Evolutionary conservation across 2,888 invertebrate genomes (phyloP).

Genomic region (Endotricha flammealis): DNA sequence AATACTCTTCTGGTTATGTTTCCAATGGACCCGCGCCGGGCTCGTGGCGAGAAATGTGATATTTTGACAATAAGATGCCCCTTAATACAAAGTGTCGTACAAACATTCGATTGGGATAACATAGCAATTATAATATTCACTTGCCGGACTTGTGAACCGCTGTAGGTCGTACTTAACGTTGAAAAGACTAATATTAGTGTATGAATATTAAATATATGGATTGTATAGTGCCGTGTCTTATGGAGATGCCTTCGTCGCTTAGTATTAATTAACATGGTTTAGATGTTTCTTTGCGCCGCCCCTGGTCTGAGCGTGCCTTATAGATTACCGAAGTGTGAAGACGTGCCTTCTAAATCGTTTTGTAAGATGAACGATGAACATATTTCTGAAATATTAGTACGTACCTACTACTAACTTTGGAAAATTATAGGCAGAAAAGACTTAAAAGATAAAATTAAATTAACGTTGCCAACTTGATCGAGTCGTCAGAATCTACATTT

Average conservation of each 20-base stretch:
- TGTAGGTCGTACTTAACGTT: slow-evolving; percentile 60
- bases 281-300: slow-evolving; percentile 37
- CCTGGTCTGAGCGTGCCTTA: slow-evolving; percentile 26
- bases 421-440: too few relatives aligned
- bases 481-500: not conserved
- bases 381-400: too few relatives aligned
- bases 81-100: slow-evolving; percentile 32
- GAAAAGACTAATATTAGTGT: slow-evolving; percentile 53
- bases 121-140: slow-evolving; percentile 1
- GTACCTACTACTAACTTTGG: too few relatives aligned
- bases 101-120: slow-evolving; percentile 31
- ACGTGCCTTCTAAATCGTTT: too few relatives aligned
- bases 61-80: slow-evolving; percentile 64
- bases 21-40: not conserved
- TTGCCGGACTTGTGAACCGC: slow-evolving; percentile 6
- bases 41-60: slow-evolving; percentile 46
- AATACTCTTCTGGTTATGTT: slow-evolving; percentile 24
- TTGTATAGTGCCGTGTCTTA: slow-evolving; percentile 42
- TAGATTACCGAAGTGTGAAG: too few relatives aligned
- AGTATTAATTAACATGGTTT: slow-evolving; percentile 61
- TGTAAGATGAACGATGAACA: too few relatives aligned
- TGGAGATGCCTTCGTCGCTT: slow-evolving; percentile 55
- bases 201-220: slow-evolving; percentile 50
- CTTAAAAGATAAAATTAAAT: too few relatives aligned
- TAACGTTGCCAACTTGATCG: too few relatives aligned